A percentile compares a stretch with the other conserved stretches of the same genome.
Evolutionary conservation across 1,140 invertebrate species (phyloP).

Genomic region (Adoxophyes honmai): DNA sequence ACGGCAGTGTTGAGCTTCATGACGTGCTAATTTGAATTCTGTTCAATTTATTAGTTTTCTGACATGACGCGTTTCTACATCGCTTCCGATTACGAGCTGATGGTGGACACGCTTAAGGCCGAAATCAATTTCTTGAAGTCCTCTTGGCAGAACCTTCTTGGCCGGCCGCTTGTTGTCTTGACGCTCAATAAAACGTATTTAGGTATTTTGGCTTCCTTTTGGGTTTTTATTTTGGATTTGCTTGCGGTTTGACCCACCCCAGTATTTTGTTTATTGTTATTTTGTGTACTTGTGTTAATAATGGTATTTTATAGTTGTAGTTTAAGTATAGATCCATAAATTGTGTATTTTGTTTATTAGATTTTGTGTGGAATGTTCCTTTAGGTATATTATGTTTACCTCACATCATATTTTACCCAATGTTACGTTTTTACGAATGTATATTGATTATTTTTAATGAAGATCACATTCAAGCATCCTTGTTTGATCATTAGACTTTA

Average conservation of each 20-base stretch:
- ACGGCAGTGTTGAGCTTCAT: too few relatives aligned
- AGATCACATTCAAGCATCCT: too few relatives aligned
- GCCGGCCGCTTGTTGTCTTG: conserved; percentile 93
- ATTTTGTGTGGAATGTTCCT: too few relatives aligned
- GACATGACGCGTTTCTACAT: conserved; percentile 97
- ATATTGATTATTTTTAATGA: too few relatives aligned
- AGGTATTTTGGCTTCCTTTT: conserved; percentile 82
- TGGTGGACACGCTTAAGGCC: conserved; percentile 97
- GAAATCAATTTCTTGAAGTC: conserved; percentile 98
- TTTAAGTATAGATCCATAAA: too few relatives aligned
- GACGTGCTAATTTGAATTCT: conserved; percentile 26
- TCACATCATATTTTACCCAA: too few relatives aligned
- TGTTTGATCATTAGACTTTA: too few relatives aligned
- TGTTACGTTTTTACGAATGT: too few relatives aligned
- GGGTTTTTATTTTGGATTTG: conserved; percentile 27
- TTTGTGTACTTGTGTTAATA: too few relatives aligned
- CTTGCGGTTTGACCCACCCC: conserved; percentile 34
- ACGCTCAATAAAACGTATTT: conserved; percentile 92
- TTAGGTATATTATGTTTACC: too few relatives aligned
- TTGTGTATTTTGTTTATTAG: too few relatives aligned
- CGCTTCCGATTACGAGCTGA: conserved; percentile 96
- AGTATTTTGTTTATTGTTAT: conserved; percentile 16
- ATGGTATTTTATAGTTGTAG: too few relatives aligned
- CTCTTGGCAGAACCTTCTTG: conserved; percentile 96
- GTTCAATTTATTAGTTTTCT: conserved; percentile 88